Percentiles rank a stretch among this genome's conserved stretches.
phyloP scores from a whole-genome alignment of 2,113 vertebrate genomes.

The Ardeotis arabs region DNA sequence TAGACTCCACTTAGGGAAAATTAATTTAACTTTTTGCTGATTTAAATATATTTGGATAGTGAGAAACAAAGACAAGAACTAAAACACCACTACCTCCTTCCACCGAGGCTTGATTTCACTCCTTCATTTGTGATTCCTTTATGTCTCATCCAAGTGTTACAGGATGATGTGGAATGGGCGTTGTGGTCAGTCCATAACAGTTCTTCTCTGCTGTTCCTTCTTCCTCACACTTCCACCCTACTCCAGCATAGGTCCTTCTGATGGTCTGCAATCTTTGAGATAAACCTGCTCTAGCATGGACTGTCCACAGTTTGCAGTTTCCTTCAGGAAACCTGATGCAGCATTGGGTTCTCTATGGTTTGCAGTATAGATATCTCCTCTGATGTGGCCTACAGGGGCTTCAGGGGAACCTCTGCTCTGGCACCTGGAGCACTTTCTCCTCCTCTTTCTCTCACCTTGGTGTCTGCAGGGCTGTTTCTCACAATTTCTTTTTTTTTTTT shows the following conservation, averaged over 20 bases:
- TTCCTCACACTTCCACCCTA: accelerated
- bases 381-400: not conserved
- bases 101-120: not conserved
- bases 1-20: not conserved
- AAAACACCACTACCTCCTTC: not conserved
- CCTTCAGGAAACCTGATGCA: not conserved
- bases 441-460: not conserved
- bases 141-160: accelerated
- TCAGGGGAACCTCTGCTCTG: not conserved
- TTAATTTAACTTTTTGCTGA: not conserved
- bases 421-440: not conserved
- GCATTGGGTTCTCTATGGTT: not conserved
- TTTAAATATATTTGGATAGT: not conserved
- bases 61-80: not conserved
- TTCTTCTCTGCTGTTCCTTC: not conserved
- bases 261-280: not conserved
- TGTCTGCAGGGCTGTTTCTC: not conserved
- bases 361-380: not conserved
- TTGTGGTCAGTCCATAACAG: not conserved
- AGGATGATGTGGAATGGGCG: accelerated
- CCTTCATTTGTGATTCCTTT: not conserved
- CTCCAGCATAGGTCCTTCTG: not conserved
- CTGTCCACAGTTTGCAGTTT: not conserved
- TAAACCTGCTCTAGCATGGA: not conserved
- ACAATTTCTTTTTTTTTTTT: not conserved